Evolutionary conservation across 1,140 invertebrate genomes (phyloP), one percentile per base, ranked within the genome.

Genomic region (Lepeophtheirus salmonis): DNA sequence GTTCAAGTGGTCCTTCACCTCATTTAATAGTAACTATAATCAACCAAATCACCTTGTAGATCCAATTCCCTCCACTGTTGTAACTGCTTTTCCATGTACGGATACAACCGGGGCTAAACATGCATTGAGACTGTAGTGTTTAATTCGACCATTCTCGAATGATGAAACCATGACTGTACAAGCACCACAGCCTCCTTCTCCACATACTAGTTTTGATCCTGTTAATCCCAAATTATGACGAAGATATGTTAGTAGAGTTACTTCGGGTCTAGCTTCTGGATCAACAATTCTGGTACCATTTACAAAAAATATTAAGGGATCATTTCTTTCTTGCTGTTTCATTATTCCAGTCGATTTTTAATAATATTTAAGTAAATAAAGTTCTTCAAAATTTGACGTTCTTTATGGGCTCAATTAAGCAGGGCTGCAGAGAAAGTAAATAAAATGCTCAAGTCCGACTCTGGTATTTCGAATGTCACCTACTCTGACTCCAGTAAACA

Each of bases 101-200:
- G 83, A 76, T 65, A 83, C 88, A 3, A 92, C 70, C 4, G 88
- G 87, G 6, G 81, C 82, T 26, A 92, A 73, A 67, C 89, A 94
- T 1, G 88, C 84, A 70, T 95, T 96, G 3, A 86, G 83, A 6
- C 88, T 81, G 59, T 84, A 74, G 73, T 96, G 88, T 71, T 75
- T n/a, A 65, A 66, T 6, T 79, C 72, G n/a, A 3, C 25, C 50
- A 55, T 18, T 17, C 22, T 50, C 49, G 24, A 54, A 54, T 60
- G 21, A 61, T 22, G 49, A 61, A 0, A 92, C 74, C 88, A 92
- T 91, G 4, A 94, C 86, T 0, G 88, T 92, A 66, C 89, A 95
- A 1, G 88, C 88, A 0, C 89, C 89, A 68, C 89, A 95, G 2
- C 89, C 89, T 51, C 88, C 90, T 76, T 95, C 89, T 0, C 83